Conservation (phyloP, 2,797 vertebrate genomes). For the Pipistrellus kuhlii region DNA sequence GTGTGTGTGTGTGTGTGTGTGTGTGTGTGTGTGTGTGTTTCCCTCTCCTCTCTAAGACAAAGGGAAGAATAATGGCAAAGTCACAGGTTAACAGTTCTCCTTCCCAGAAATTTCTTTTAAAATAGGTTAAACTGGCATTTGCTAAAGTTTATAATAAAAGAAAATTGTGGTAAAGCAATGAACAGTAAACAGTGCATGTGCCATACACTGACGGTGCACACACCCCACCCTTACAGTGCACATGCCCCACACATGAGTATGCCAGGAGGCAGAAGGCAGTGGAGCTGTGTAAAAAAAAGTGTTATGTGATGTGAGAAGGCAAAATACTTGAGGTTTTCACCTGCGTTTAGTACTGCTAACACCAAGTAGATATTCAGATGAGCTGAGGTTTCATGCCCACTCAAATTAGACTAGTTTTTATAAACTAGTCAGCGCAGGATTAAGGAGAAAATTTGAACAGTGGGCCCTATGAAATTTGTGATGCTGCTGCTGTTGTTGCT, state of each 20-base stretch:
- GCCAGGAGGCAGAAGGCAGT: not conserved
- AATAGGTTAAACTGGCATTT: constrained; percentile 43
- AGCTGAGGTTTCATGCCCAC: not conserved
- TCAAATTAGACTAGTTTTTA: not conserved
- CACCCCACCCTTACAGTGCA: not conserved
- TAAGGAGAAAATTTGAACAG: not conserved
- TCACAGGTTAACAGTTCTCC: not conserved
- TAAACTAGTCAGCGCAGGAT: not conserved
- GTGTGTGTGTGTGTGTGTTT: not conserved
- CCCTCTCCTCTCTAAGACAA: not conserved
- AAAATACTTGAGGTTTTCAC: constrained; percentile 1
- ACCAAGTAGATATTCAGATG: not conserved
- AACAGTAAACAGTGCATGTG: not conserved
- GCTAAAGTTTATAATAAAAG: not conserved
- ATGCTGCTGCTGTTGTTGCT: not conserved
- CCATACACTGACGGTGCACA: not conserved
- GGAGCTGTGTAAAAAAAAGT: not conserved
- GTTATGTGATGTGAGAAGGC: not conserved
- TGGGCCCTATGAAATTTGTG: not conserved
- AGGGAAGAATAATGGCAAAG: not conserved
- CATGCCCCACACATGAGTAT: not conserved
- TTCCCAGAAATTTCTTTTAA: constrained; percentile 56
- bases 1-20: not conserved
- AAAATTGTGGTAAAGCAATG: constrained; percentile 2
- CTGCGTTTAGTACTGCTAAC: not conserved